Evolutionary conservation across 2,113 vertebrate species (phyloP), one percentile per base, ranked within the genome.

Genomic region (Cyprinodon tularosa): DNA sequence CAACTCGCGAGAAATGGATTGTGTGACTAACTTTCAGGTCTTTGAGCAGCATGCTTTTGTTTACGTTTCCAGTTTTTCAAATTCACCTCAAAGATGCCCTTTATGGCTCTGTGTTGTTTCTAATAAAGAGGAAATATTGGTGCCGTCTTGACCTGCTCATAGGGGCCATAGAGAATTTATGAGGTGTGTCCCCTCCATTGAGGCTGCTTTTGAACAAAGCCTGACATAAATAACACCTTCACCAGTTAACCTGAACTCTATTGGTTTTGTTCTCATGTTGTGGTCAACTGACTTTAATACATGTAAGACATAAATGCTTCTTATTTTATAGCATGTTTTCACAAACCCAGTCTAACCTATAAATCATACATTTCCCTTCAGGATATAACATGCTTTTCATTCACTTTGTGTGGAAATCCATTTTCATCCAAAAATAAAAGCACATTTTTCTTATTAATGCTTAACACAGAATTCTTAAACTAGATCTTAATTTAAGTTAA

Each of bases 41-140:
- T 64, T 22, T 0, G 12, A 76, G 79, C 71, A 36, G 77, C 68
- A n/a, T 15, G 64, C 78, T 81, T 80, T 79, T 78, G 12, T 69
- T 57, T 47, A 62, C 47, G 0, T 75, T 84, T 64, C 71, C 44
- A 47, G 44, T 65, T 75, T 87, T 80, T 86, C 67, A 74, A 72
- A 72, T 85, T 90, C 84, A 90, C 84, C 88, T 87, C 86, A 73
- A 76, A 85, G 82, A 57, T 77, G 67, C 45, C 68, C 72, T 91
- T 91, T 91, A 92, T 85, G 77, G 71, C 83, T 38, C 68, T 63
- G 68, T 88, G 82, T 90, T 90, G 77, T 88, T 90, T 89, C 84
- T 84, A 91, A 92, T 90, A 92, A 89, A 92, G 87, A 91, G 87
- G 86, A 93, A 92, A 93, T 91, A 92, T 91, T 78, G 90, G 79